Percentiles rank a stretch among this genome's conserved stretches.
Evolutionary conservation across 2,113 vertebrate species (phyloP).

Genomic region (Hemicordylus capensis): DNA sequence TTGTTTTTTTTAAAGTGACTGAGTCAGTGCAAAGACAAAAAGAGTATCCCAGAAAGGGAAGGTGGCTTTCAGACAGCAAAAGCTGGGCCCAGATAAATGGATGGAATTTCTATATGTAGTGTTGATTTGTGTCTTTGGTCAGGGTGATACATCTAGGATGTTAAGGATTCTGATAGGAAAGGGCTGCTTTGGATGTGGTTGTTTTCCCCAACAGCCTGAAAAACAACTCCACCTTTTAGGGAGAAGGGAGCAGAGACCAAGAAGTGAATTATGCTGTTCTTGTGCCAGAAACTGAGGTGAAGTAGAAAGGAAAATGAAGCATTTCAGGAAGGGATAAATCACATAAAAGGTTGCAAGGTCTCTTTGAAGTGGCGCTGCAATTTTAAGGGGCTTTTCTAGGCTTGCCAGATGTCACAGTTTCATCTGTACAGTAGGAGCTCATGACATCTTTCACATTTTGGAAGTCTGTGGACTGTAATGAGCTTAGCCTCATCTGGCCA

Average conservation of each 20-base stretch:
- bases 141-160: neutral
- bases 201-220: neutral
- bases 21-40: neutral
- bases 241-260: neutral
- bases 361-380: slow-evolving; percentile 36
- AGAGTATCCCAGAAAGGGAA: neutral
- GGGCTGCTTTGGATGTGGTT: neutral
- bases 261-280: neutral
- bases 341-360: slow-evolving; percentile 31
- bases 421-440: neutral
- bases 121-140: neutral
- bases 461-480: neutral
- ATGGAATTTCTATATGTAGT: neutral
- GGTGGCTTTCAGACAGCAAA: neutral
- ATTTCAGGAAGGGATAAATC: slow-evolving; percentile 11
- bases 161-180: neutral
- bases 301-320: neutral
- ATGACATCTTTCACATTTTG: neutral
- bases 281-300: slow-evolving; percentile 19
- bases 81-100: neutral
- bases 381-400: neutral
- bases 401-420: slow-evolving; percentile 13
- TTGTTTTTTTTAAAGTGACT: neutral
- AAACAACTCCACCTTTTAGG: neutral
- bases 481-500: neutral